Conservation (phyloP, 2,888 invertebrate genomes). For the Coleophora flavipennella region DNA sequence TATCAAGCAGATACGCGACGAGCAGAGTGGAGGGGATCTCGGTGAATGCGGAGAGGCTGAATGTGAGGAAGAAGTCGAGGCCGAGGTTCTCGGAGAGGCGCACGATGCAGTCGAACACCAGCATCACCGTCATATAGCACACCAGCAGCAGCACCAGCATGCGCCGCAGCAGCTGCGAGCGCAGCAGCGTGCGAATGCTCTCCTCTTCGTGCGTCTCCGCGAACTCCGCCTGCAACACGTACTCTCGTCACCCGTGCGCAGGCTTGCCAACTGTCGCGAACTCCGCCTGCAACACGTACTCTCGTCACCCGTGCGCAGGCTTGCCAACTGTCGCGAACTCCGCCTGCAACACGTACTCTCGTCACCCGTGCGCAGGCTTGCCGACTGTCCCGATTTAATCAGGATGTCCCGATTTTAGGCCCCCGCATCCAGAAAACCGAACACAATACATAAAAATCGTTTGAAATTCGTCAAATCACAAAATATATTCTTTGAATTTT, state of each 20-base stretch:
- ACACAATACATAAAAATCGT: no score
- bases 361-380: neutral
- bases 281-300: conserved; percentile 16
- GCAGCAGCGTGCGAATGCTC: conserved; percentile 36
- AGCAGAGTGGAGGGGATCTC: conserved; percentile 57
- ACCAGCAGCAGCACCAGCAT: conserved; percentile 40
- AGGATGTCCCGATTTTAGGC: no score
- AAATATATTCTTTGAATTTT: no score
- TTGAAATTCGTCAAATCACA: no score
- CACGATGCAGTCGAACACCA: conserved; percentile 58
- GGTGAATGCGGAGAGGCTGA: conserved; percentile 54
- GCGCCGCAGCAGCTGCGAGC: conserved; percentile 36
- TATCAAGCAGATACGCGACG: conserved; percentile 48
- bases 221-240: conserved; percentile 33
- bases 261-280: conserved; percentile 19
- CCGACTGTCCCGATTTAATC: conserved; percentile 22
- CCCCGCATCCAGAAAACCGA: no score
- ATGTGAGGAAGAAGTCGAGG: conserved; percentile 57
- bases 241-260: neutral
- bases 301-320: neutral
- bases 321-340: conserved; percentile 25
- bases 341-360: conserved; percentile 9
- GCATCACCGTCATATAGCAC: conserved; percentile 49
- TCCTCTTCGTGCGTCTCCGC: conserved; percentile 38
- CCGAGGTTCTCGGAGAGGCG: conserved; percentile 57